Evolutionary conservation across 2,113 vertebrate genomes (phyloP).

Genomic region (Notothenia coriiceps): DNA sequence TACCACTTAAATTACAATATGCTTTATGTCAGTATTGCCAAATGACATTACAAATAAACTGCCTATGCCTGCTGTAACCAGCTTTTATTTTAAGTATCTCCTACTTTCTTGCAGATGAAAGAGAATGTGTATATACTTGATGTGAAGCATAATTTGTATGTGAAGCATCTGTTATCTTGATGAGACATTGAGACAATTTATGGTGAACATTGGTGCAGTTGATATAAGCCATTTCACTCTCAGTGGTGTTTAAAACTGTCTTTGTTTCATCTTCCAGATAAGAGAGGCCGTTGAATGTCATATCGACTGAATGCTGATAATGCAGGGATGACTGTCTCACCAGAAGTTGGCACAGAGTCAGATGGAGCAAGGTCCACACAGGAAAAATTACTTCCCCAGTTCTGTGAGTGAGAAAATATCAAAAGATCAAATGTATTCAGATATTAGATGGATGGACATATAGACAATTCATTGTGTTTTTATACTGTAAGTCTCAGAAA

Average conservation of each 20-base stretch:
- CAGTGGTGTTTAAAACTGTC: not conserved
- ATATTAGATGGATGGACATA: not conserved
- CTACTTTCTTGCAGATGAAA: not conserved
- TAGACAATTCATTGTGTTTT: not conserved
- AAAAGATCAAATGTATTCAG: not conserved
- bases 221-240: not conserved
- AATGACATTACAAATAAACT: too few species aligned
- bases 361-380: conserved; percentile 82
- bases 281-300: not conserved
- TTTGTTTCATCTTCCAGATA: not conserved
- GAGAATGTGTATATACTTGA: too few species aligned
- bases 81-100: not conserved
- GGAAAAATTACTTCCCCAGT: conserved; percentile 90
- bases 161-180: conserved; percentile 2
- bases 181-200: too few species aligned
- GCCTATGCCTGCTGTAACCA: not conserved
- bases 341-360: conserved; percentile 84
- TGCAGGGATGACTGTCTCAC: conserved; percentile 77
- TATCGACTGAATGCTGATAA: not conserved
- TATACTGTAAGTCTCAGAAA: too few species aligned
- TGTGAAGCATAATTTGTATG: not conserved
- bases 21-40: too few species aligned
- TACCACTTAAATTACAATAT: too few species aligned
- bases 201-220: not conserved
- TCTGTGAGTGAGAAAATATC: conserved; percentile 73